These are phyloP conservation scores for Natator depressus DNA, from an alignment of 2,113 vertebrate genomes.

Conservation along the genomic window DNA sequence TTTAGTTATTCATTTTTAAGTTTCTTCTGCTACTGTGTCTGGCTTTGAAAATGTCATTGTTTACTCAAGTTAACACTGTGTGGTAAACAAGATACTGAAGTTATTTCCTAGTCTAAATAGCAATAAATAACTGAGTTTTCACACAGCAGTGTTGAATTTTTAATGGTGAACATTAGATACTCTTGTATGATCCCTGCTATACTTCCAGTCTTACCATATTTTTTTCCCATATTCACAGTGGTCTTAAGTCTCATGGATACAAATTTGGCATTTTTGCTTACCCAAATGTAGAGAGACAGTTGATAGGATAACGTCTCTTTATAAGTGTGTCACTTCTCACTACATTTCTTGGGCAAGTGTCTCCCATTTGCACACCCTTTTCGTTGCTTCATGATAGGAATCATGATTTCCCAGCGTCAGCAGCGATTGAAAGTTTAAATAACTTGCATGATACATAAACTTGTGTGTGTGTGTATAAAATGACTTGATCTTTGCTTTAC, in stretches of 20 bases:
- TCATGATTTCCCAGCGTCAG: neutral
- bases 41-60: neutral
- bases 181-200: neutral
- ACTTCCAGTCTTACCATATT: neutral
- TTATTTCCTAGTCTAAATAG: neutral
- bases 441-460: slow-evolving; percentile 10
- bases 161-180: neutral
- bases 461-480: neutral
- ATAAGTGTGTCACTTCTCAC: neutral
- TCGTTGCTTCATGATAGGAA: neutral
- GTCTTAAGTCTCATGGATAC: neutral
- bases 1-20: neutral
- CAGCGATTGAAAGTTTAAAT: neutral
- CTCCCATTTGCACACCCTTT: neutral
- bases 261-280: neutral
- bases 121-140: neutral
- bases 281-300: neutral
- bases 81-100: neutral
- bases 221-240: neutral
- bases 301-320: neutral
- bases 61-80: neutral
- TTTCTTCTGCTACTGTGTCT: neutral
- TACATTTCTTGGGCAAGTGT: neutral
- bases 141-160: neutral
- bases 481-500: neutral